These are phyloP conservation scores for Spea bombifrons DNA, from an alignment of 2,113 vertebrate genomes.

Conservation along the genomic window DNA sequence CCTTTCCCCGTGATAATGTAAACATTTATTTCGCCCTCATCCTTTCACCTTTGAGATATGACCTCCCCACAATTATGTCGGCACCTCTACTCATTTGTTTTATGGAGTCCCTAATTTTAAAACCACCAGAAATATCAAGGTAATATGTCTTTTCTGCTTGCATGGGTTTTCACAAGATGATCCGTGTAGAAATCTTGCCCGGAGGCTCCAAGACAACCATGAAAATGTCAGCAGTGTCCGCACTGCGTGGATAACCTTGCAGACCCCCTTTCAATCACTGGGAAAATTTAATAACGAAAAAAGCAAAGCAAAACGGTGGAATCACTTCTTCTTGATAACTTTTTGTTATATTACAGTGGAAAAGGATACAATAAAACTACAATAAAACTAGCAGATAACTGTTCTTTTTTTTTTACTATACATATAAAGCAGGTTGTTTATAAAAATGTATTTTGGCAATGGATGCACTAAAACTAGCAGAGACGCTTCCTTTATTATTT, in stretches of 20 bases:
- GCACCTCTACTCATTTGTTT: neutral
- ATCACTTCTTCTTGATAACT: neutral
- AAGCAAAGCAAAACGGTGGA: neutral
- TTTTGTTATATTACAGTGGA: too few species aligned
- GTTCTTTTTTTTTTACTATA: too few species aligned
- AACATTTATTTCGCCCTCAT: neutral
- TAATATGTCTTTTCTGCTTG: conserved; percentile 21
- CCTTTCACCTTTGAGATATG: neutral
- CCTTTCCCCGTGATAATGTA: neutral
- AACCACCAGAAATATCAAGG: neutral
- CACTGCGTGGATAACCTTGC: neutral
- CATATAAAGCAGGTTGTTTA: too few species aligned
- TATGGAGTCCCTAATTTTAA: neutral
- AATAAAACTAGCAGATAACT: too few species aligned
- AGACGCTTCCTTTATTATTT: too few species aligned
- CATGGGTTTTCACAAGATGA: conserved; percentile 11
- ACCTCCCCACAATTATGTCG: neutral
- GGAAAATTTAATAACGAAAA: conserved; percentile 9
- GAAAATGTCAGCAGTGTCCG: conserved; percentile 13
- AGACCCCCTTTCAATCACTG: conserved; percentile 15
- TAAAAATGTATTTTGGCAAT: too few species aligned
- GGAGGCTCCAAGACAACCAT: conserved; percentile 4
- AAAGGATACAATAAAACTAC: too few species aligned
- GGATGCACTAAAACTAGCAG: too few species aligned
- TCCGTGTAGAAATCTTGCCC: conserved; percentile 4